A percentile compares a stretch with the other conserved stretches of the same genome.
Conservation (phyloP, 2,113 vertebrate genomes). For the Tachuris rubrigastra region DNA sequence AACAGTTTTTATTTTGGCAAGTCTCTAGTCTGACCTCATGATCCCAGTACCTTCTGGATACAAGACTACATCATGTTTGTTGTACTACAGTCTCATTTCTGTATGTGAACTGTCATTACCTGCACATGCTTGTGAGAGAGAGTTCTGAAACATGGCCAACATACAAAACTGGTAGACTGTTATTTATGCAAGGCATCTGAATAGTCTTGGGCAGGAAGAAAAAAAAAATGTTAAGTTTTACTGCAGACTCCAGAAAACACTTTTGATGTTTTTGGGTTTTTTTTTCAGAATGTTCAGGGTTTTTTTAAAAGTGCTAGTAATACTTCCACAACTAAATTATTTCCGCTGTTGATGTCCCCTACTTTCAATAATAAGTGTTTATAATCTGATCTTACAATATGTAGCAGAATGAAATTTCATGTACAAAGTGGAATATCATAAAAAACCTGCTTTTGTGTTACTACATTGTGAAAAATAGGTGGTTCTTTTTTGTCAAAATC, state of each 20-base stretch:
- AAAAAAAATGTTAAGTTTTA: background rate
- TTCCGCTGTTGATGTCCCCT: background rate
- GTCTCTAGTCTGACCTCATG: background rate
- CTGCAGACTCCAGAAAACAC: background rate
- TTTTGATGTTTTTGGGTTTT: background rate
- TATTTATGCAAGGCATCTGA: background rate
- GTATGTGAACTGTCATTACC: background rate
- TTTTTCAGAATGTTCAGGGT: background rate
- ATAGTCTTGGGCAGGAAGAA: rapidly evolving
- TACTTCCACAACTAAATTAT: background rate
- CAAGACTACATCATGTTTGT: background rate
- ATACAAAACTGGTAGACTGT: background rate
- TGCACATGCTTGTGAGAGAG: background rate
- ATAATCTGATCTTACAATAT: background rate
- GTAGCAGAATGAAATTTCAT: background rate
- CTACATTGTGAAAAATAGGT: background rate
- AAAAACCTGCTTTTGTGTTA: background rate
- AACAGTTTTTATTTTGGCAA: background rate
- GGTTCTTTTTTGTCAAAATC: background rate
- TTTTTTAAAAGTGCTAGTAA: background rate
- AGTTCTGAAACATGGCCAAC: background rate
- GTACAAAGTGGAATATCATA: background rate
- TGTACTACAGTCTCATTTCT: background rate
- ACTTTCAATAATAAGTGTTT: background rate
- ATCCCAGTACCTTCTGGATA: background rate